Evolutionary conservation across 2,888 invertebrate genomes (phyloP), one percentile per base, ranked within the genome.

Genomic region (Harmothoe impar): DNA sequence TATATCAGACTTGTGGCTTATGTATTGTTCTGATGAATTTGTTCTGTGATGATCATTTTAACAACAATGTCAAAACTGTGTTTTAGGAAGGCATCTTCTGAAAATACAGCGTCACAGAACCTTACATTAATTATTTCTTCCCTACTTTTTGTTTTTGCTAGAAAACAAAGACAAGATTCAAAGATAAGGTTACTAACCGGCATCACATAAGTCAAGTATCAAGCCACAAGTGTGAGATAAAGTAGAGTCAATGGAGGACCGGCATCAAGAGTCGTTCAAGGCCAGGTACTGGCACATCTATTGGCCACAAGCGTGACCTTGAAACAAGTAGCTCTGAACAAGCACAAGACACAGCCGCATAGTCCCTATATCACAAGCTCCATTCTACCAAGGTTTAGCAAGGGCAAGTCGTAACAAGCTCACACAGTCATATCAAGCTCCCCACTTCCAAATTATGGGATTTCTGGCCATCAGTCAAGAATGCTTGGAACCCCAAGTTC

Each of bases 141-240:
- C 78, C 86, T 43, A 10, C 43, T 89, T 91, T 89, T 91, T 90
- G 62, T 89, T 91, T 84, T 91, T 91, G 68, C 54, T 89, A 91
- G 91, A 91, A 91, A 89, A 62, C 81, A 89, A 91, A 91, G 91
- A 62, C 90, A 90, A 54, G 86, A 86, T 23, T 72, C 90, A 91
- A 89, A 91, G 91, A 89, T 91, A 91, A 91, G 43, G 89, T 91
- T 89, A 89, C 91, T 91, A 91, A 91, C 91, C 72, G 85, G 62
- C 81, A 78, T 91, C 89, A 91, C 91, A 23, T 89, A 91, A 89
- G 86, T 56, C 52, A 84, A 84, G 62, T 77, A 25, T 51, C 51
- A 56, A 84, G 68, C 20, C 43, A 62, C 51, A 62, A 56, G 43
- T 56, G 68, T 31, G 52, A 68, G 62, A 86, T 35, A 52, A 52